phyloP scores from a whole-genome alignment of 1,140 invertebrate genomes.

The Drosophila prosaltans region DNA sequence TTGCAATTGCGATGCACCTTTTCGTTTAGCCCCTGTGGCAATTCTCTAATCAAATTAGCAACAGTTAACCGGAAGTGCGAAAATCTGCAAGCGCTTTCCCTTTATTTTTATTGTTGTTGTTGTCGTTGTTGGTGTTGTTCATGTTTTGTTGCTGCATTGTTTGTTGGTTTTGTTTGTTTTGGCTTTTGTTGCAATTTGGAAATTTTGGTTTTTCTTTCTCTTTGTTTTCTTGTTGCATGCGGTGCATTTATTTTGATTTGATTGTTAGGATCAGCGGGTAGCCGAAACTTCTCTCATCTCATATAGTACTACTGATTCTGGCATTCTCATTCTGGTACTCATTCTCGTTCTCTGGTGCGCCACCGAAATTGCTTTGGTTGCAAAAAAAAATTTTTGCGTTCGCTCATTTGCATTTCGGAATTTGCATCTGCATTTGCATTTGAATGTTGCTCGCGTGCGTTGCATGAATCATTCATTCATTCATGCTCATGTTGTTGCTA shows the following conservation, averaged over 20 bases:
- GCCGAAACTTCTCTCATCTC: slow-evolving; percentile 15
- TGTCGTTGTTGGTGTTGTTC: neutral
- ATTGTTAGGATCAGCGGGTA: slow-evolving; percentile 70
- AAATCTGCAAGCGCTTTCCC: slow-evolving; percentile 55
- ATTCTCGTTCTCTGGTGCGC: neutral
- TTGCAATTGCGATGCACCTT: neutral
- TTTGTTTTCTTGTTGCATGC: slow-evolving; percentile 29
- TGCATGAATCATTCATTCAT: slow-evolving; percentile 73
- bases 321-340: neutral
- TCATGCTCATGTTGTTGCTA: slow-evolving; percentile 7
- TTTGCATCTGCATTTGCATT: slow-evolving; percentile 56
- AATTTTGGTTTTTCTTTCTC: neutral
- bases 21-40: slow-evolving; percentile 16
- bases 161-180: slow-evolving; percentile 47
- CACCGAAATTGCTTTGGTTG: slow-evolving; percentile 40
- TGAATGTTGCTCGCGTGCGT: slow-evolving; percentile 73
- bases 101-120: slow-evolving; percentile 1
- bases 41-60: slow-evolving; percentile 80
- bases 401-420: slow-evolving; percentile 45
- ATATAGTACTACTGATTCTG: neutral
- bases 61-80: slow-evolving; percentile 75
- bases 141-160: slow-evolving; percentile 14
- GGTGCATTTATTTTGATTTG: slow-evolving; percentile 78
- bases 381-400: slow-evolving; percentile 48
- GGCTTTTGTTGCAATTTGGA: slow-evolving; percentile 50